These are phyloP conservation scores for Umimayanthus chanpuru DNA, from an alignment of 92 coral and sea anemone species.

Conservation along the genomic window DNA sequence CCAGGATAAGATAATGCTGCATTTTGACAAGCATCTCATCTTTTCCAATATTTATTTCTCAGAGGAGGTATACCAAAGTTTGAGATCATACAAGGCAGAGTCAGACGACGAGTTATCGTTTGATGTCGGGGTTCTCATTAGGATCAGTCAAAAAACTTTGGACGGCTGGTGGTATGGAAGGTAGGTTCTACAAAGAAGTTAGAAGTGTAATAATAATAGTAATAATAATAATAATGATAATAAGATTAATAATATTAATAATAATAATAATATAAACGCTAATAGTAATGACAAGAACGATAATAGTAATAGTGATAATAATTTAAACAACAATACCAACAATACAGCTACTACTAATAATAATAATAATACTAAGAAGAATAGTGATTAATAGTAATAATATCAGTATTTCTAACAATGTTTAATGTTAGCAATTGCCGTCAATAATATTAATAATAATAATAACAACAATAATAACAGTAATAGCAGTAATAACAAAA, in stretches of 20 bases:
- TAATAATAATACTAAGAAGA: no score
- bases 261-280: background rate
- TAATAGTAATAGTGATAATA: background rate
- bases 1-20: no score
- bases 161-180: slow-evolving; percentile 63
- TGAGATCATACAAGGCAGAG: slow-evolving; percentile 45
- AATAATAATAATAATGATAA: background rate
- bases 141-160: slow-evolving; percentile 47
- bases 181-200: slow-evolving; percentile 11
- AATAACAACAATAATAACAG: background rate
- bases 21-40: background rate
- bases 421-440: no score
- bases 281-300: background rate
- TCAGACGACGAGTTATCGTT: slow-evolving; percentile 60
- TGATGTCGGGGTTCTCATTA: slow-evolving; percentile 57
- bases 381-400: no score
- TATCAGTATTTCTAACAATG: no score
- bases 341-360: no score
- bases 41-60: background rate
- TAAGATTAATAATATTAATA: background rate
- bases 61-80: slow-evolving; percentile 32
- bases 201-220: no score
- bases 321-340: no score
- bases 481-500: background rate
- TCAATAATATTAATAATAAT: background rate